Percentiles rank a stretch among this genome's conserved stretches.
Evolutionary conservation across 2,888 invertebrate species (phyloP).

Genomic region (Caenorhabditis sulstoni): DNA sequence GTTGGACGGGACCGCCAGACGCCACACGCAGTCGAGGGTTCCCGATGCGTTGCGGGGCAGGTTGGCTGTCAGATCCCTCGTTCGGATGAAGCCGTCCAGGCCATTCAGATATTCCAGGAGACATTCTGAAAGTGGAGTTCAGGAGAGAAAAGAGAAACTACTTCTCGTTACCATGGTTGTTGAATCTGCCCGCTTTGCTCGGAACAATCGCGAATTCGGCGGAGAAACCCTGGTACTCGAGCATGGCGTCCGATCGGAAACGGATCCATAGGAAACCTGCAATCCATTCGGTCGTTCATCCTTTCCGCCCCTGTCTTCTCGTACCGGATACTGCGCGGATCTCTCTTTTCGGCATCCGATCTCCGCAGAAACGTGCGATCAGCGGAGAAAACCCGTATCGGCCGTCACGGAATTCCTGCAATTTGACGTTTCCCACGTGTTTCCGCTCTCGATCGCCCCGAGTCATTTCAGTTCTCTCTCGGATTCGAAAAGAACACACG

Average conservation of each 20-base stretch:
- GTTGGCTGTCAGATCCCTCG: constrained; percentile 49
- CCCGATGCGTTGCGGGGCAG: constrained; percentile 57
- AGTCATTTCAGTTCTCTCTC: no score
- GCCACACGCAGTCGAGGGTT: constrained; percentile 76
- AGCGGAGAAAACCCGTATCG: constrained; percentile 81
- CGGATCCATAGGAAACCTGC: constrained; percentile 81
- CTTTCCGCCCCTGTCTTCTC: background rate
- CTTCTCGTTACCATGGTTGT: constrained; percentile 36
- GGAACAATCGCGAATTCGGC: constrained; percentile 80
- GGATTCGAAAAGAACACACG: no score
- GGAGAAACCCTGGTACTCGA: constrained; percentile 81
- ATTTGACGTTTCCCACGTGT: no score
- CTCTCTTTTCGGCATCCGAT: constrained; percentile 66
- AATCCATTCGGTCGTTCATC: background rate
- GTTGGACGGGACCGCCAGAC: constrained; percentile 63
- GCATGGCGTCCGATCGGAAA: constrained; percentile 81
- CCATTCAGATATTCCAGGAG: constrained; percentile 65
- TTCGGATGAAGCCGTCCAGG: constrained; percentile 72
- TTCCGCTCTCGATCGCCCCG: no score
- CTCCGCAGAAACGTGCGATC: constrained; percentile 78
- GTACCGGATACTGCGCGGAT: constrained; percentile 72
- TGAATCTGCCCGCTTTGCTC: constrained; percentile 35
- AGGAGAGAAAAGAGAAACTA: background rate
- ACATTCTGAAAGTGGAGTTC: constrained; percentile 65
- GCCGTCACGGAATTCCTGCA: constrained; percentile 82